Evolutionary conservation across 2,113 vertebrate species (phyloP).

Genomic region (Thermophis baileyi): DNA sequence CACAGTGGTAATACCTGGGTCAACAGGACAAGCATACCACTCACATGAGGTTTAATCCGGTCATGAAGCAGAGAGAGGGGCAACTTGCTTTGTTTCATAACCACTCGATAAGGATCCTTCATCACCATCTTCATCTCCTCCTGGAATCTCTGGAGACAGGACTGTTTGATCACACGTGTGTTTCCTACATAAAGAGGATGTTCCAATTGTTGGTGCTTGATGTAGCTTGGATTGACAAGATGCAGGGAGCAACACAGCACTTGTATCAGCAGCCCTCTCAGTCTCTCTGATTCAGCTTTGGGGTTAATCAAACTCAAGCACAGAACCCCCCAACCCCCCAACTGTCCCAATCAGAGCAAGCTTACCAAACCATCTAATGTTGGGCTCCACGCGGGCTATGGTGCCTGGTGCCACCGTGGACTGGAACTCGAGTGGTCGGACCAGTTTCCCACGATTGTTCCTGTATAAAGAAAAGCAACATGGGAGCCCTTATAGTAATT

Average conservation of each 20-base stretch:
- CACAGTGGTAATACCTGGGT: neutral
- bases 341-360: neutral
- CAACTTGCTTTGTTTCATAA: conserved; percentile 91
- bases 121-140: conserved; percentile 90
- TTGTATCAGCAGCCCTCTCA: neutral
- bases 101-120: conserved; percentile 92
- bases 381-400: conserved; percentile 92
- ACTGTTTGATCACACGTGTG: conserved; percentile 95
- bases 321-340: neutral
- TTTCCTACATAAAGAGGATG: conserved; percentile 74
- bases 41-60: conserved; percentile 87
- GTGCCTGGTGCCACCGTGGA: conserved; percentile 89
- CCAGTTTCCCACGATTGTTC: conserved; percentile 85
- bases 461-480: conserved; percentile 63
- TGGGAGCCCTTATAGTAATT: neutral
- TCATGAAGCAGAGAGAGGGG: conserved; percentile 94
- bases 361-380: conserved; percentile 99
- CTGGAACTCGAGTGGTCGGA: conserved; percentile 87
- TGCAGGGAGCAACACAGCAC: neutral
- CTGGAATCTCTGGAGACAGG: conserved; percentile 93
- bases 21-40: conserved; percentile 25
- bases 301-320: neutral
- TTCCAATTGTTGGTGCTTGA: neutral
- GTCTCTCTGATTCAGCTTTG: neutral
- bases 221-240: neutral